Base-by-base conservation (phyloP, 2,888 invertebrate genomes). In the Zonitis immaculata region DNA sequence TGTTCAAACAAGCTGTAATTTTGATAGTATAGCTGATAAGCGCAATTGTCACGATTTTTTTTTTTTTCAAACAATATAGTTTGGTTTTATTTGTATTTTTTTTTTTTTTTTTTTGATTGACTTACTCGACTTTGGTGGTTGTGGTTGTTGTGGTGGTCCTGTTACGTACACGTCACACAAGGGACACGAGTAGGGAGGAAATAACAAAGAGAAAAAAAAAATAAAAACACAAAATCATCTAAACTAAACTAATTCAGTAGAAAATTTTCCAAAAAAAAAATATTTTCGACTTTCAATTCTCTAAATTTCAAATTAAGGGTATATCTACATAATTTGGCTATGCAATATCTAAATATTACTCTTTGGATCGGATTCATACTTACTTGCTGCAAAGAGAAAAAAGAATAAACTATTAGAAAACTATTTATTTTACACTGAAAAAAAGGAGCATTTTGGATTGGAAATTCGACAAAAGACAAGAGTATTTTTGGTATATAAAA, bases 301-400 rank as follows among this genome's bases (percentile, higher is more conserved):
- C n/a, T n/a, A n/a, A n/a, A n/a, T n/a, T n/a, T n/a, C n/a, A n/a
- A n/a, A n/a, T n/a, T n/a, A n/a, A n/a, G n/a, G n/a, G n/a, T n/a
- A n/a, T n/a, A n/a, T n/a, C n/a, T n/a, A n/a, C n/a, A n/a, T n/a
- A n/a, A n/a, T n/a, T n/a, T n/a, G n/a, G n/a, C n/a, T n/a, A n/a
- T n/a, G n/a, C n/a, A n/a, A n/a, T n/a, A n/a, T n/a, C n/a, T n/a
- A n/a, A n/a, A n/a, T n/a, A n/a, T n/a, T n/a, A n/a, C n/a, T n/a
- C n/a, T n/a, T n/a, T n/a, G n/a, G 25, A 44, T 52, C 49, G 59
- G 46, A 26, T 42, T 51, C n/a, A n/a, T 73, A 79, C 79, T 79
- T 79, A 79, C 79, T 79, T 79, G 75, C 79, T 79, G 79, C 50
- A 79, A 79, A 73, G n/a, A 68, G 70, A 67, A 72, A 73, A 73